Evolutionary conservation across 2,797 vertebrate genomes (phyloP), one percentile per base, ranked within the genome.

Genomic region (Spea hammondii): DNA sequence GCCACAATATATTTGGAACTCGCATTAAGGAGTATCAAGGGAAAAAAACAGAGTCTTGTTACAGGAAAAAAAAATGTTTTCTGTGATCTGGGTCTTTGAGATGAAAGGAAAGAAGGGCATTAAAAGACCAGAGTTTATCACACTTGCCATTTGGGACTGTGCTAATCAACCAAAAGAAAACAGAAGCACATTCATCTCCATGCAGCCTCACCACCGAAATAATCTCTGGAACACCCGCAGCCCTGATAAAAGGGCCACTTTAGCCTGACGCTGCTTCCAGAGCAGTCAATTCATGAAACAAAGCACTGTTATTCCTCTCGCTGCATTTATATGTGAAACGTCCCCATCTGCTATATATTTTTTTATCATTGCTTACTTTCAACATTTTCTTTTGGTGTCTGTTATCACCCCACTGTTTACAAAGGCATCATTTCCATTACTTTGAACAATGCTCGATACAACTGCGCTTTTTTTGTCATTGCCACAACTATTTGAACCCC

Each of bases 41-140:
- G 77, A 82, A 77, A 86, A 85, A 88, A 85, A 48, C 50, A 1
- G 57, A 74, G 83, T 88, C 83, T 86, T 88, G 82, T 89, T 85
- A 90, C 66, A 54, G 72, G 32, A 32, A 32, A 32, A 32, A 85
- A 85, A 87, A 88, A 81, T 59, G 64, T 84, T 84, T 64, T 70
- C 74, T 88, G 82, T 88, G 85, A 89, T 91, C 86, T 88, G 13
- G 82, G 74, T 83, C 85, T 90, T 88, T 89, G 85, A 90, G 71
- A 69, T 65, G 84, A 83, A 82, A 74, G 70, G 70, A 51, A 87
- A 85, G 89, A 82, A 67, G 82, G 69, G 88, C 88, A 92, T 93
- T 87, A 93, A 92, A 92, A 92, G 88, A 87, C 83, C 84, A 87
- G 86, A 88, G 86, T 94, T 96, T 95, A 93, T 95, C 93, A 94